Conservation (phyloP, 2,113 vertebrate species). For the Mohoua ochrocephala region DNA sequence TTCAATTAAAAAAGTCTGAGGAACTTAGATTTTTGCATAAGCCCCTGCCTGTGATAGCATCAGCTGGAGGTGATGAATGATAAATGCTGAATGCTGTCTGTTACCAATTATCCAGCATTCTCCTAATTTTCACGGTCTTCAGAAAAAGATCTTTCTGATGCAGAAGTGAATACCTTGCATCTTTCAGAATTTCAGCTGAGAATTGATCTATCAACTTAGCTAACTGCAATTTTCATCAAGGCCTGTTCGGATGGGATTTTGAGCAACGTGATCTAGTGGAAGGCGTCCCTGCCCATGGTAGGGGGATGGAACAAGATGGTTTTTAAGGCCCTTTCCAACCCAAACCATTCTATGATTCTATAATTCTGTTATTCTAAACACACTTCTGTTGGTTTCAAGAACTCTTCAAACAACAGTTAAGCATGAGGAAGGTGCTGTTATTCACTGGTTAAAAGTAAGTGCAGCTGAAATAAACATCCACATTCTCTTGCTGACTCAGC, state of each 20-base stretch:
- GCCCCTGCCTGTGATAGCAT: not conserved
- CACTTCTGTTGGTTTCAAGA: not conserved
- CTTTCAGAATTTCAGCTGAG: not conserved
- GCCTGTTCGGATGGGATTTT: not conserved
- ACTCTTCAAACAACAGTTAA: not conserved
- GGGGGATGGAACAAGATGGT: not conserved
- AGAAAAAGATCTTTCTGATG: not conserved
- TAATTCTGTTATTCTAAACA: not conserved
- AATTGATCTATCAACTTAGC: not conserved
- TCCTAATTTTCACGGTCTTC: not conserved
- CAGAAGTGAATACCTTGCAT: not conserved
- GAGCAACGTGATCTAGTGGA: not conserved
- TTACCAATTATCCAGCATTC: not conserved
- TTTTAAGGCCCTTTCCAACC: not conserved
- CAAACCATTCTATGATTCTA: not conserved
- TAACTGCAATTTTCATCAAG: not conserved
- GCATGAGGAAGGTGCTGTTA: not conserved
- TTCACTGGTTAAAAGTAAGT: not conserved
- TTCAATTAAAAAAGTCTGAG: not conserved
- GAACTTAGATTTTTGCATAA: not conserved
- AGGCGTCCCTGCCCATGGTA: not conserved
- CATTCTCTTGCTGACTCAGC: conserved; percentile 2
- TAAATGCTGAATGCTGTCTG: not conserved
- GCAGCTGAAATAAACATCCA: not conserved
- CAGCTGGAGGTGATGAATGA: not conserved